Conservation (phyloP, 2,113 vertebrate species). For the Daphoenositta chrysoptera region DNA sequence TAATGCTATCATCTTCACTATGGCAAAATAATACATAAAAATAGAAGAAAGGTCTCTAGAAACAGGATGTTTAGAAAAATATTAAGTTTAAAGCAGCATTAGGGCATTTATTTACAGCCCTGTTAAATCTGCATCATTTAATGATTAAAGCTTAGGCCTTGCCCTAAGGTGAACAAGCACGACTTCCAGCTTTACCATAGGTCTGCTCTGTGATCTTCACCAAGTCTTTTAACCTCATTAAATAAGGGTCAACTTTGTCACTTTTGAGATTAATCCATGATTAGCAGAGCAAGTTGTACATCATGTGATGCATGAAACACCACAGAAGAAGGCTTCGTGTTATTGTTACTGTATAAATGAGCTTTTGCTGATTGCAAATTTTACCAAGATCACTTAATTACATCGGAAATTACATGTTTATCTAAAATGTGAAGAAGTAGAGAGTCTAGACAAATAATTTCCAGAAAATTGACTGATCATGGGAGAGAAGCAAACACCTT, state of each 20-base stretch:
- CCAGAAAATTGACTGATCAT: neutral
- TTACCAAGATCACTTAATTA: neutral
- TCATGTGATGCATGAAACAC: neutral
- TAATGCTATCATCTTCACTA: neutral
- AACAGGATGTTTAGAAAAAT: neutral
- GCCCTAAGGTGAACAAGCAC: neutral
- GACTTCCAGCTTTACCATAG: neutral
- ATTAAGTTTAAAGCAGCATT: neutral
- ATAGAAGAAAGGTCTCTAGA: neutral
- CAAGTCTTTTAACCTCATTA: constrained; percentile 44
- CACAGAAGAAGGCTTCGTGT: neutral
- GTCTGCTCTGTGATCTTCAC: neutral
- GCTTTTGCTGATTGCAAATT: neutral
- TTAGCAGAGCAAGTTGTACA: neutral
- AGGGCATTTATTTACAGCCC: neutral
- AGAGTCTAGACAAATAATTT: neutral
- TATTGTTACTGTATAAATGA: neutral
- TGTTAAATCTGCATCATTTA: neutral
- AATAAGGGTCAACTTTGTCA: constrained; percentile 15
- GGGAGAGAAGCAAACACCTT: neutral
- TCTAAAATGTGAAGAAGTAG: neutral
- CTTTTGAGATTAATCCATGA: neutral
- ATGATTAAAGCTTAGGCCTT: neutral
- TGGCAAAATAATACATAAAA: neutral
- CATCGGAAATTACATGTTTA: neutral